Percentiles rank a stretch among this genome's conserved stretches.
phyloP scores from a whole-genome alignment of 2,888 invertebrate genomes.

The Abrostola tripartita region DNA sequence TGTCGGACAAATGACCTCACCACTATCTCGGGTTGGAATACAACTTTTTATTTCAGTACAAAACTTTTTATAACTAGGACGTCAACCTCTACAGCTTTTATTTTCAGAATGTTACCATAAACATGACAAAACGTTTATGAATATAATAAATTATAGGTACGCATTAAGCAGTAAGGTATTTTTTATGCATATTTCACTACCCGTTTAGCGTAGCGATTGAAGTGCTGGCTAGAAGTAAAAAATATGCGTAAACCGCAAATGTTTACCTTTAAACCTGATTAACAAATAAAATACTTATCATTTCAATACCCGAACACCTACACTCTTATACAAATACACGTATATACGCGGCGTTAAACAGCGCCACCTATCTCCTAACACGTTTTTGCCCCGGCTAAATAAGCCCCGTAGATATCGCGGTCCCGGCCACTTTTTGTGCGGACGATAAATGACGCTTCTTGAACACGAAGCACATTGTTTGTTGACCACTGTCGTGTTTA shows the following conservation, averaged over 20 bases:
- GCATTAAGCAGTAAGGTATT: too few relatives aligned
- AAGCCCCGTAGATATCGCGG: conserved; percentile 60
- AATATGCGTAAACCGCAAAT: too few relatives aligned
- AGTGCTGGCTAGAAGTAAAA: too few relatives aligned
- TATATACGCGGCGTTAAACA: conserved; percentile 30
- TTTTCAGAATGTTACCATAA: conserved; percentile 2
- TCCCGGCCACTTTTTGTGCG: conserved; percentile 68
- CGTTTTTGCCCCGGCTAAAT: conserved; percentile 63
- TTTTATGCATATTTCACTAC: too few relatives aligned
- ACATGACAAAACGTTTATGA: neutral
- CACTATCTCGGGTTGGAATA: conserved; percentile 2
- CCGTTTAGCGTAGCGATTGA: too few relatives aligned
- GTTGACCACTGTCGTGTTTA: conserved; percentile 78
- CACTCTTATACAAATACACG: conserved; percentile 12
- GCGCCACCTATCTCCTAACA: conserved; percentile 55
- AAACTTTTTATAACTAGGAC: conserved; percentile 11
- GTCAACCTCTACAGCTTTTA: neutral
- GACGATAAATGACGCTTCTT: conserved; percentile 77
- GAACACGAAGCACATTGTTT: conserved; percentile 75
- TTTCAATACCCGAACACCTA: neutral
- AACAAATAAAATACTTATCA: neutral
- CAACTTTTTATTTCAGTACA: conserved; percentile 13
- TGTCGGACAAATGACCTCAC: conserved; percentile 15
- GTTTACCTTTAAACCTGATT: too few relatives aligned
- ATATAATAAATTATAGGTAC: too few relatives aligned